These are phyloP conservation scores for Tetrao urogallus DNA, from an alignment of 2,113 vertebrate genomes.

Conservation along the genomic window DNA sequence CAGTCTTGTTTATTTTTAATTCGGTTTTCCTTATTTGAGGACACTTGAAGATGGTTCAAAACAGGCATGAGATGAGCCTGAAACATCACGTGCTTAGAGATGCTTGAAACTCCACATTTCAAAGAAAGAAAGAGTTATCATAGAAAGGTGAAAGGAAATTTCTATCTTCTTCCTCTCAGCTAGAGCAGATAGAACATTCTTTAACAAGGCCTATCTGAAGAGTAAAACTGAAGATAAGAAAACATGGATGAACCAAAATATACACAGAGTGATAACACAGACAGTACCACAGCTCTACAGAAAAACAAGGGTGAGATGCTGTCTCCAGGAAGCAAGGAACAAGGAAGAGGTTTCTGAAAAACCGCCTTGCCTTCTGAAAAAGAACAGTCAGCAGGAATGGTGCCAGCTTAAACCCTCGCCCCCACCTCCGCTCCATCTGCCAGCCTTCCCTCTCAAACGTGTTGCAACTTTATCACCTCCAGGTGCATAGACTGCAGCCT, in stretches of 20 bases:
- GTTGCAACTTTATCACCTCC: neutral
- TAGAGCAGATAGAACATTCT: neutral
- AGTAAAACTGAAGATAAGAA: neutral
- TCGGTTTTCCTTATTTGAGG: no score
- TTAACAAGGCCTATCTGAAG: neutral
- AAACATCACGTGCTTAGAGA: neutral
- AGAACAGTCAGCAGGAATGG: neutral
- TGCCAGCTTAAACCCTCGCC: neutral
- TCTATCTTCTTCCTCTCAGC: neutral
- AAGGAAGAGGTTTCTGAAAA: neutral
- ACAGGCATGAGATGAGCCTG: neutral
- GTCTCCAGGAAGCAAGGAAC: neutral
- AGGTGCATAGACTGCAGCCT: neutral
- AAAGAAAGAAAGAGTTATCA: neutral
- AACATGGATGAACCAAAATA: neutral
- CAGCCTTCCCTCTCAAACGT: neutral
- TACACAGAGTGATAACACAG: neutral
- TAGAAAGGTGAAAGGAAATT: neutral
- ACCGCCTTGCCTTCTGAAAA: neutral
- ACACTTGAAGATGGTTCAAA: neutral
- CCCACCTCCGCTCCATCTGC: neutral
- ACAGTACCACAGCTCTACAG: neutral
- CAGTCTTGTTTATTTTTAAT: constrained; percentile 37
- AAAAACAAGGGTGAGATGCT: neutral
- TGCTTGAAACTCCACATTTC: neutral